A percentile compares a stretch with the other conserved stretches of the same genome.
phyloP scores from a whole-genome alignment of 2,797 vertebrate species.

The Falco columbarius region DNA sequence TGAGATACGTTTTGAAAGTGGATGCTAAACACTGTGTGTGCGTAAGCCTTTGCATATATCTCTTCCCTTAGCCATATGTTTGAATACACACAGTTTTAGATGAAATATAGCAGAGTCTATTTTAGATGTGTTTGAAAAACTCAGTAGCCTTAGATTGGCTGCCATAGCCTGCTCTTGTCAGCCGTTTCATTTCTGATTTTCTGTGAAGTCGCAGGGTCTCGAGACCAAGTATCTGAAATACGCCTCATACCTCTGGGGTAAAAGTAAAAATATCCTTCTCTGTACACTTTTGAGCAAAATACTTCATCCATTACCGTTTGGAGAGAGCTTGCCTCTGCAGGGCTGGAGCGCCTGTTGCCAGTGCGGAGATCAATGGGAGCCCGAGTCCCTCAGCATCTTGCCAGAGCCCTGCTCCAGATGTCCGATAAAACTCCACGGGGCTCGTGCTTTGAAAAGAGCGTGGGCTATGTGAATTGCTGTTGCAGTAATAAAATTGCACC shows the following conservation, averaged over 20 bases:
- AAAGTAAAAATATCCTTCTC: neutral
- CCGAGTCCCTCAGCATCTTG: slow-evolving; percentile 42
- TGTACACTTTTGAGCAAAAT: neutral
- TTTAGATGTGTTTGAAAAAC: slow-evolving; percentile 66
- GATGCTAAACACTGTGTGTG: slow-evolving; percentile 45
- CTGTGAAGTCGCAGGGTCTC: neutral
- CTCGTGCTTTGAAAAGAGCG: slow-evolving; percentile 54
- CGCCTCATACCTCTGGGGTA: neutral
- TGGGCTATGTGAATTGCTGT: slow-evolving; percentile 34
- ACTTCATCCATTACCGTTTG: neutral
- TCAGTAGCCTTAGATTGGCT: slow-evolving; percentile 48
- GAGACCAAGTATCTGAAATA: slow-evolving; percentile 5
- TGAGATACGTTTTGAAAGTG: slow-evolving; percentile 51
- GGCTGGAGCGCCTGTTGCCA: slow-evolving; percentile 29
- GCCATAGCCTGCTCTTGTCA: slow-evolving; percentile 10
- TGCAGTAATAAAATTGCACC: slow-evolving; percentile 64
- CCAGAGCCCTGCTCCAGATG: slow-evolving; percentile 55
- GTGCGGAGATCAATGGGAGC: slow-evolving; percentile 46
- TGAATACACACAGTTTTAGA: slow-evolving; percentile 62
- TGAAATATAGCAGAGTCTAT: slow-evolving; percentile 57
- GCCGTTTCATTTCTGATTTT: neutral
- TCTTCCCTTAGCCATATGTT: slow-evolving; percentile 64
- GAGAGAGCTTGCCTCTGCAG: slow-evolving; percentile 1
- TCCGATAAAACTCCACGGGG: slow-evolving; percentile 48
- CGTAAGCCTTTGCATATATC: slow-evolving; percentile 49